These are phyloP conservation scores for Epinephelus malabaricus DNA, from an alignment of 2,797 vertebrate genomes.

Conservation along the genomic window DNA sequence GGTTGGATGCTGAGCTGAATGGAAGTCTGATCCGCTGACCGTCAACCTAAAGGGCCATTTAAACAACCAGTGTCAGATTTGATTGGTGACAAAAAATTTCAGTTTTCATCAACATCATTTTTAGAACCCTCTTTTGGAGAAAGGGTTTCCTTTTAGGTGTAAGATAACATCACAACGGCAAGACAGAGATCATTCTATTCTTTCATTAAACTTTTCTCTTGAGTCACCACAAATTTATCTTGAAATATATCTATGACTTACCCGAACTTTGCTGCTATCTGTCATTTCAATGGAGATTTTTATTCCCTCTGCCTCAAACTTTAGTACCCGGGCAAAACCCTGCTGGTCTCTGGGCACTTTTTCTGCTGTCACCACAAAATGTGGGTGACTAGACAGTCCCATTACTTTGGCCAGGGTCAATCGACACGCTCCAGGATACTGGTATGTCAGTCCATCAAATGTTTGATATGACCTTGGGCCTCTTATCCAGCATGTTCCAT, in stretches of 20 bases:
- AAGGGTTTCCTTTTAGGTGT: neutral
- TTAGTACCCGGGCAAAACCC: conserved; percentile 65
- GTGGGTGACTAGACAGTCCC: conserved; percentile 39
- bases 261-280: conserved; percentile 59
- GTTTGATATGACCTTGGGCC: conserved; percentile 73
- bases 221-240: neutral
- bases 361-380: conserved; percentile 69
- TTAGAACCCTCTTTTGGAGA: neutral
- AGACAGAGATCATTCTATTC: neutral
- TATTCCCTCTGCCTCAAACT: conserved; percentile 66
- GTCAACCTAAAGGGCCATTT: conserved; percentile 66
- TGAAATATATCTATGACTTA: conserved; percentile 24
- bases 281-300: conserved; percentile 66
- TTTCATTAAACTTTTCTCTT: neutral
- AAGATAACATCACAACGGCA: neutral
- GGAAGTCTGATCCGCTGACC: conserved; percentile 73
- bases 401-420: conserved; percentile 72
- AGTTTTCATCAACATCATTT: neutral
- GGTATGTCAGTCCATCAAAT: conserved; percentile 77
- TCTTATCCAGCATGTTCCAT: conserved; percentile 72
- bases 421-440: conserved; percentile 80
- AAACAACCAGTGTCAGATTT: neutral
- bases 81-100: neutral
- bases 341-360: conserved; percentile 63
- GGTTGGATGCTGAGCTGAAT: conserved; percentile 27